Percentiles rank a stretch among this genome's conserved stretches.
These are phyloP conservation scores for Ceyx melanurus DNA, from an alignment of 2,113 vertebrate species.

Conservation along the genomic window DNA sequence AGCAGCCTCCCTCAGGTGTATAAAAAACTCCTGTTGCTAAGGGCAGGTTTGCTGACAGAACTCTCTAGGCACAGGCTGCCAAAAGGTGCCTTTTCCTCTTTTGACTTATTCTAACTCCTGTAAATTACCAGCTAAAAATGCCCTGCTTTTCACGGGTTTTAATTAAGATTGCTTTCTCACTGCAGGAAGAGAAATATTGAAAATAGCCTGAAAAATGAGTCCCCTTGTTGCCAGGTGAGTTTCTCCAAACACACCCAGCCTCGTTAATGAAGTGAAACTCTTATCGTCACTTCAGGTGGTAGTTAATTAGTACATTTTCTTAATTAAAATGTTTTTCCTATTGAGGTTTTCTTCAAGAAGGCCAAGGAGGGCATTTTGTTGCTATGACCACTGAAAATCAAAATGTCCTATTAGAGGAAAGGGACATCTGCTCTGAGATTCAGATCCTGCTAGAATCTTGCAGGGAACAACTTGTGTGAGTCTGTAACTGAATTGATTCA, in stretches of 20 bases:
- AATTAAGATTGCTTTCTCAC: constrained; percentile 65
- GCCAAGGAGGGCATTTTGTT: constrained; percentile 60
- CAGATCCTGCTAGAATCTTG: constrained; percentile 32
- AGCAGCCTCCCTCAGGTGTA: neutral
- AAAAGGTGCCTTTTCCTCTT: constrained; percentile 56
- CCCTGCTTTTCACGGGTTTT: constrained; percentile 58
- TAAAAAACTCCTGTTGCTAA: constrained; percentile 44
- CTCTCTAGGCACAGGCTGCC: constrained; percentile 22
- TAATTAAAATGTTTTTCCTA: constrained; percentile 66
- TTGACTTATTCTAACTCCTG: constrained; percentile 58
- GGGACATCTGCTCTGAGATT: constrained; percentile 59
- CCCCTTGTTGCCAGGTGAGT: constrained; percentile 64
- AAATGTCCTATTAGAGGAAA: constrained; percentile 50
- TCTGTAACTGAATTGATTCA: neutral
- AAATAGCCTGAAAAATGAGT: constrained; percentile 59
- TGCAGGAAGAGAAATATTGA: constrained; percentile 55
- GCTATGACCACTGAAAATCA: constrained; percentile 60
- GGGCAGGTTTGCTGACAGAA: constrained; percentile 21
- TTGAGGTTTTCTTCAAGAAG: constrained; percentile 41
- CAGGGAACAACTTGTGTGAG: neutral
- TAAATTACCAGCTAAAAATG: constrained; percentile 64
- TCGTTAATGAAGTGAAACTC: constrained; percentile 62
- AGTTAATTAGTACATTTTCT: constrained; percentile 65
- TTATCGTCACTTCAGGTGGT: constrained; percentile 57
- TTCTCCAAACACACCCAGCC: constrained; percentile 58